Conservation (phyloP, 2,797 vertebrate genomes). For the Mico argentatus region DNA sequence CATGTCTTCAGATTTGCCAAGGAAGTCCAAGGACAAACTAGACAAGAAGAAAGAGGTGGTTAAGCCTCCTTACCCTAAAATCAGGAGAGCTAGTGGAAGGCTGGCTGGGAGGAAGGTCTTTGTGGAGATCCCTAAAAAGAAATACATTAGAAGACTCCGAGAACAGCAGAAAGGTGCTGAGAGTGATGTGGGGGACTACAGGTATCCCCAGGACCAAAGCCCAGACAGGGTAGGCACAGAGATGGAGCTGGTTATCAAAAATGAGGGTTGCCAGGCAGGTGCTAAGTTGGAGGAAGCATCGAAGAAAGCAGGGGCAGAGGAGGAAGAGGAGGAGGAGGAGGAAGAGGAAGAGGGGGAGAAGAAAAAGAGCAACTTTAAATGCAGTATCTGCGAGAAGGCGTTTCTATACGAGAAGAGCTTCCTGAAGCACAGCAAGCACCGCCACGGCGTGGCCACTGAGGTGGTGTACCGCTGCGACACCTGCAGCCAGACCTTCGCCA, state of each 20-base stretch:
- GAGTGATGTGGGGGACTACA: constrained; percentile 25
- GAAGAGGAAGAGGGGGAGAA: constrained; percentile 73
- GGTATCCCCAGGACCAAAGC: background rate
- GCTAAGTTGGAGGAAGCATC: background rate
- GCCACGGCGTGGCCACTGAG: constrained; percentile 90
- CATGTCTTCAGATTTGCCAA: background rate
- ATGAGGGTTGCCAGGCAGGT: background rate
- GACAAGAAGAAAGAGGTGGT: constrained; percentile 83
- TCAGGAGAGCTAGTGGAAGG: constrained; percentile 86
- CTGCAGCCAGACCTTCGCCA: constrained; percentile 95
- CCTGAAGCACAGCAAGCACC: constrained; percentile 92
- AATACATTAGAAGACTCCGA: constrained; percentile 84
- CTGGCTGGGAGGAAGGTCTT: constrained; percentile 88
- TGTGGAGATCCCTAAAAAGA: constrained; percentile 88
- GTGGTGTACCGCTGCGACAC: constrained; percentile 92
- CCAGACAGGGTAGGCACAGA: constrained; percentile 44
- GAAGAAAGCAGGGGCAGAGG: constrained; percentile 22
- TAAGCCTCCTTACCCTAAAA: constrained; percentile 82
- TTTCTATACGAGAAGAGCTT: constrained; percentile 98
- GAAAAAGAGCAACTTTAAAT: constrained; percentile 88
- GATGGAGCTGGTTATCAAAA: constrained; percentile 61
- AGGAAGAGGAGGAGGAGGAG: constrained; percentile 54
- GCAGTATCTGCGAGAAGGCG: constrained; percentile 91
- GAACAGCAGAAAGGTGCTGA: constrained; percentile 81
- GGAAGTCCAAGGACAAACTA: constrained; percentile 75